Evolutionary conservation across 2,113 vertebrate species (phyloP), one percentile per base, ranked within the genome.

Genomic region (Chaetops frenatus): DNA sequence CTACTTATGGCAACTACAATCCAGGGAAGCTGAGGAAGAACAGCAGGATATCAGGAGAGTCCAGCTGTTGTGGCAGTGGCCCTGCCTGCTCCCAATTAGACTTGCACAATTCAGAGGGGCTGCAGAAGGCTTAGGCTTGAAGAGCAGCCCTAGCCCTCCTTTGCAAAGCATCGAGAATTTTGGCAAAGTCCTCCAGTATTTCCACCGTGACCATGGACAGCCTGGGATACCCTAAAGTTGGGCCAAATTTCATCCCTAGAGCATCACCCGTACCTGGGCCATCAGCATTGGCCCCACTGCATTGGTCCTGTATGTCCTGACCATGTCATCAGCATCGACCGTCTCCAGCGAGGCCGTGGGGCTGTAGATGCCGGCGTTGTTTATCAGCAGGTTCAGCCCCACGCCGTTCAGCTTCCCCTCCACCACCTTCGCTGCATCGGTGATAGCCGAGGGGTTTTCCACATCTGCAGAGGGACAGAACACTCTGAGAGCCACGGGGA

Each of bases 311-410:
- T 96, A 96, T 0, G 56, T 12, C 12, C 36, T 67, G 29, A 95
- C 48, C 95, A 97, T 97, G 17, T 92, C 91, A 33, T 96, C 94
- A 6, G 96, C 25, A 0, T 81, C 92, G 2, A 65, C 71, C 0
- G 57, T 80, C 10, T 97, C 91, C 93, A 98, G 77, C 0, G 73
- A 88, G 0, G 73, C 71, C 1, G 69, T 28, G 1, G 21, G 71
- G 33, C 7, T 93, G 62, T 80, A 73, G 35, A 96, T 70, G 16
- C 83, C 96, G 1, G 95, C 93, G 4, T 97, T 97, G 93, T 97
- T 97, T 48, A 97, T 94, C 7, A 98, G 90, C 74, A 98, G 95
- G 84, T 97, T 95, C 69, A 97, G 87, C 57, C 92, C 92, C 15
- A 48, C 5, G 4, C 96, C 95, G 3, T 88, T 81, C 84, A 98